phyloP scores from a whole-genome alignment of 2,113 vertebrate genomes.

The Terrapene triunguis region DNA sequence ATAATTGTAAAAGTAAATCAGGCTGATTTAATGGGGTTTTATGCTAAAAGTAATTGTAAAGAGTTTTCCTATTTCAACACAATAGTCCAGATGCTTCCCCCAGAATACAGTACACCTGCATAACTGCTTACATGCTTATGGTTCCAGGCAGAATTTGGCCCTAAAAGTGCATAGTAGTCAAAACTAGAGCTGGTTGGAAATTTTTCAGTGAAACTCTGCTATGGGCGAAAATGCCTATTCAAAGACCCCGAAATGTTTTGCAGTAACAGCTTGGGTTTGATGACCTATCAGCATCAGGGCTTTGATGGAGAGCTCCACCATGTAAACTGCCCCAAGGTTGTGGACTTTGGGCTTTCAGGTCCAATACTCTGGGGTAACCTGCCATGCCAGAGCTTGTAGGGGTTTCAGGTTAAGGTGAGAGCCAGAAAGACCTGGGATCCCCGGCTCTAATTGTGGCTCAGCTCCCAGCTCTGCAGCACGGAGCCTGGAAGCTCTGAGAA shows the following conservation, averaged over 20 bases:
- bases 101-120: background rate
- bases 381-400: background rate
- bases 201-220: background rate
- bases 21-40: background rate
- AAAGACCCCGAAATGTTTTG: background rate
- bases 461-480: background rate
- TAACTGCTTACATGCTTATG: background rate
- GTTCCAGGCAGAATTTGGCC: background rate
- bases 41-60: background rate
- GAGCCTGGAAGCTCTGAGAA: background rate
- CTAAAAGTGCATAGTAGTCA: background rate
- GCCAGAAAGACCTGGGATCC: background rate
- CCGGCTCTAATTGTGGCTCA: background rate
- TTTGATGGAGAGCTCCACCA: background rate
- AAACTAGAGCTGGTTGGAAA: background rate
- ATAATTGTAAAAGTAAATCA: background rate
- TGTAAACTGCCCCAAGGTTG: background rate
- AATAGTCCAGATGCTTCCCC: background rate
- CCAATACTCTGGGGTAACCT: background rate
- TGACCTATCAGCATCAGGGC: background rate
- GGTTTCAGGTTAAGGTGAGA: background rate
- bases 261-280: background rate
- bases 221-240: background rate
- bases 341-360: background rate
- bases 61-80: background rate